Base-by-base conservation (phyloP, 2,888 invertebrate species). In the Gastrophysa polygoni region DNA sequence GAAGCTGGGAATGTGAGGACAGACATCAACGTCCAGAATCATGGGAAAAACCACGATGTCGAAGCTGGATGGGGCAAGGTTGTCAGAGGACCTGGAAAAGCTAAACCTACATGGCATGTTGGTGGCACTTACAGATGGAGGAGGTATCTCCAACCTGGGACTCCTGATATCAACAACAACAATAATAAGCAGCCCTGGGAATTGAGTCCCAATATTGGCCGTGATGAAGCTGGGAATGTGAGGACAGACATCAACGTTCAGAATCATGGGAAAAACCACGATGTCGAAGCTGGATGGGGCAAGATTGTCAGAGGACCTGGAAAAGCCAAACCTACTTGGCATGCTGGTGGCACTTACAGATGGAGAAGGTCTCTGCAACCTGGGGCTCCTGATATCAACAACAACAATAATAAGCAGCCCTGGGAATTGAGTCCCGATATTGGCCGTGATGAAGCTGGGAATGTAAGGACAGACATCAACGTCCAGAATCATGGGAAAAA, bases 11-110 rank as follows among this genome's bases (percentile, higher is more conserved):
- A 68, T 38, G 63, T 64, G 2, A 66, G 29, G 21, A 64, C 61
- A 8, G 24, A 57, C 24, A 58, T 67, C n/a, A 43, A 47, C 8
- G 34, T 68, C 3, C 17, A 67, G 28, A 60, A 58, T 2, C 67
- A 63, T 44, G 68, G 68, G 10, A 16, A 63, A n/a, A 55, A 65
- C 34, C 64, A 68, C 17, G 68, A 68, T 44, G 34, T 68, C 17
- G 59, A 63, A 43, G 68, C 67, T 24, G 63, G 64, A n/a, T 68
- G 52, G 50, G 65, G 58, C 10, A 60, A 68, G 18, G 58, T 51
- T 16, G 48, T 68, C 14, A 59, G 68, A 51, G 69, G 69, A 21
- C 69, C 69, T 14, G 46, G 62, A 8, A 68, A 60, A 58, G 57
- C 49, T n/a, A 57, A 57, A 16, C 57, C 57, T 16, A 63, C 65